Conservation (phyloP, 2,797 vertebrate genomes). For the Cossypha dichroa region DNA sequence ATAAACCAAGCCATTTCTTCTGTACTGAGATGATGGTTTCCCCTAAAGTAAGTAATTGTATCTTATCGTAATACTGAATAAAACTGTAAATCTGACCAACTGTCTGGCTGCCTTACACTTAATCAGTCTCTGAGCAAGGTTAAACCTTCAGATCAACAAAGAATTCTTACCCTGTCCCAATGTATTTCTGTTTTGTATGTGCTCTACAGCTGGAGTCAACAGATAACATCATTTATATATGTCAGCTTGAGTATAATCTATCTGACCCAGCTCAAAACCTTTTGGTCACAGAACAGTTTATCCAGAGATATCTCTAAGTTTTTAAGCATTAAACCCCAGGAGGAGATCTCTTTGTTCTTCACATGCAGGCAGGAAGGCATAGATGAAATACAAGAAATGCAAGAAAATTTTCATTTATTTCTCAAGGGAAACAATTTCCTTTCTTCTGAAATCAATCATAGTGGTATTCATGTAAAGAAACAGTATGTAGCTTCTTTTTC, state of each 20-base stretch:
- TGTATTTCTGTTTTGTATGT: conserved; percentile 2
- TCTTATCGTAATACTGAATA: conserved; percentile 23
- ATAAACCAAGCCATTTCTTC: neutral
- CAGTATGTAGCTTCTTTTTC: conserved; percentile 32
- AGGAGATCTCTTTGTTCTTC: conserved; percentile 7
- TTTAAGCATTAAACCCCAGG: conserved; percentile 29
- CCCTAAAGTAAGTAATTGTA: conserved; percentile 41
- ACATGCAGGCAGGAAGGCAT: neutral
- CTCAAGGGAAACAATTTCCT: conserved; percentile 52
- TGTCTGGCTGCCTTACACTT: neutral
- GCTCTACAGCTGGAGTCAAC: conserved; percentile 14
- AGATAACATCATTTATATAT: conserved; percentile 62
- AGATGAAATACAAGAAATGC: conserved; percentile 3
- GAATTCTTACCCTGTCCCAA: neutral
- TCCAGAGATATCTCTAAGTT: conserved; percentile 35
- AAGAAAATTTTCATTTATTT: conserved; percentile 64
- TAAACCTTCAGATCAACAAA: neutral
- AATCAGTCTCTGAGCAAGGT: neutral
- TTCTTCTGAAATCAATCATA: conserved; percentile 65
- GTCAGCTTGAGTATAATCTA: conserved; percentile 57
- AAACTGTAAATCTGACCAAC: neutral
- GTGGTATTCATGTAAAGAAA: conserved; percentile 57
- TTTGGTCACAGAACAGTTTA: conserved; percentile 60
- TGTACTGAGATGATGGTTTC: neutral
- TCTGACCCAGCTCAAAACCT: conserved; percentile 58